These are phyloP conservation scores for Albula glossodonta DNA, from an alignment of 2,113 vertebrate species.

Conservation along the genomic window DNA sequence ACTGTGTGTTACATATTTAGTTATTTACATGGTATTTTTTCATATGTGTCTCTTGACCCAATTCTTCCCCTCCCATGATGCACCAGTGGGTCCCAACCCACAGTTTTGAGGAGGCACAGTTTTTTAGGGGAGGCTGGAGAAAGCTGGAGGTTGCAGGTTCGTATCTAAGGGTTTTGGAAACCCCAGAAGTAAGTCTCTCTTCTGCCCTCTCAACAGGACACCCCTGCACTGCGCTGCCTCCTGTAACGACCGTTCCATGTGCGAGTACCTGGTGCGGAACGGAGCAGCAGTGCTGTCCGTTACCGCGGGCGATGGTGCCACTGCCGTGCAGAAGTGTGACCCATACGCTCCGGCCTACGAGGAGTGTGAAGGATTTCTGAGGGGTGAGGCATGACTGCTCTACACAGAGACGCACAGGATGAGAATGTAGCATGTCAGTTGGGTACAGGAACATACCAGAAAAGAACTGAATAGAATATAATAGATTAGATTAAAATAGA, in stretches of 20 bases:
- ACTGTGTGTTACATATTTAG: too few species aligned
- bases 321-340: slow-evolving; percentile 85
- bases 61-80: too few species aligned
- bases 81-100: too few species aligned
- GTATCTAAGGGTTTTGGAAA: too few species aligned
- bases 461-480: too few species aligned
- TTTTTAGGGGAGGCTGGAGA: too few species aligned
- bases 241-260: slow-evolving; percentile 82
- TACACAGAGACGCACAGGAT: neutral
- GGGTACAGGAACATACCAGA: neutral
- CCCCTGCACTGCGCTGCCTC: slow-evolving; percentile 86
- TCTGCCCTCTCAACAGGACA: slow-evolving; percentile 68
- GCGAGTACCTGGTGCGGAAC: slow-evolving; percentile 79
- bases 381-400: slow-evolving; percentile 60
- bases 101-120: too few species aligned
- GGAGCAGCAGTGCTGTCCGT: slow-evolving; percentile 82
- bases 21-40: too few species aligned
- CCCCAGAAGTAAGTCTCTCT: too few species aligned
- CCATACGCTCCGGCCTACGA: slow-evolving; percentile 76
- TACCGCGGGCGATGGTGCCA: slow-evolving; percentile 79
- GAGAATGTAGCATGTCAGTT: neutral
- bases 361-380: slow-evolving; percentile 80
- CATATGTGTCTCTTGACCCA: too few species aligned
- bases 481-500: too few species aligned
- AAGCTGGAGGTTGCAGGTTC: too few species aligned